Conservation (phyloP, 2,113 vertebrate species). For the Pao palembangensis region DNA sequence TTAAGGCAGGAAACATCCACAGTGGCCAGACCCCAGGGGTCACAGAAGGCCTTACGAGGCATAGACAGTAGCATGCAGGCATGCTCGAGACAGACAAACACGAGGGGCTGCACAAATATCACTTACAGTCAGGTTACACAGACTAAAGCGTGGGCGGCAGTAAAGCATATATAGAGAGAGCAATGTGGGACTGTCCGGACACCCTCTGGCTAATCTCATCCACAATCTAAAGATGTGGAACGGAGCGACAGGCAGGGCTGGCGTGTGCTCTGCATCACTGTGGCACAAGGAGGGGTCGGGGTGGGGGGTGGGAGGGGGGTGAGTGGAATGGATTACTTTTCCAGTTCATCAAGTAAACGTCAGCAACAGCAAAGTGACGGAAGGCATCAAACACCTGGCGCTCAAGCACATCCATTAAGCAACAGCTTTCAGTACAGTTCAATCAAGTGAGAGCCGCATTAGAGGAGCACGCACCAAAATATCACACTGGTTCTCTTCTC, state of each 20-base stretch:
- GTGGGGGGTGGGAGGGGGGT: conserved; percentile 43
- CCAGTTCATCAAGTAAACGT: conserved; percentile 73
- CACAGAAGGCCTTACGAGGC: conserved; percentile 25
- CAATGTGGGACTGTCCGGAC: conserved; percentile 34
- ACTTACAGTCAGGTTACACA: conserved; percentile 17
- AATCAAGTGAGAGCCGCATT: conserved; percentile 3
- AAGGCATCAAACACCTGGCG: conserved; percentile 18
- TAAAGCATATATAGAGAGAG: conserved; percentile 36
- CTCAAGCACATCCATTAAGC: not conserved
- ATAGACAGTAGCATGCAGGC: conserved; percentile 18
- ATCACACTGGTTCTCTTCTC: conserved; percentile 5
- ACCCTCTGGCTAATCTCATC: conserved; percentile 50
- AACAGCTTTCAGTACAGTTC: not conserved
- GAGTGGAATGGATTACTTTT: conserved; percentile 60
- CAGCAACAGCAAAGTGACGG: conserved; percentile 55
- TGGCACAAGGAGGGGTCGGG: conserved; percentile 24
- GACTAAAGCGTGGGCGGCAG: conserved; percentile 40
- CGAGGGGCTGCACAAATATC: conserved; percentile 13
- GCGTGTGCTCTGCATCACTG: conserved; percentile 55
- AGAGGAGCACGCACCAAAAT: conserved; percentile 8
- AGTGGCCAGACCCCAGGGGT: conserved; percentile 38
- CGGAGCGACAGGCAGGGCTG: conserved; percentile 30
- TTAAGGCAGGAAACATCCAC: conserved; percentile 30
- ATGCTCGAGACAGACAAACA: conserved; percentile 32
- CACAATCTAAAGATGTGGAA: conserved; percentile 30